Percentiles rank a stretch among this genome's conserved stretches.
phyloP scores from a whole-genome alignment of 2,797 vertebrate genomes.

The Myotis daubentonii region DNA sequence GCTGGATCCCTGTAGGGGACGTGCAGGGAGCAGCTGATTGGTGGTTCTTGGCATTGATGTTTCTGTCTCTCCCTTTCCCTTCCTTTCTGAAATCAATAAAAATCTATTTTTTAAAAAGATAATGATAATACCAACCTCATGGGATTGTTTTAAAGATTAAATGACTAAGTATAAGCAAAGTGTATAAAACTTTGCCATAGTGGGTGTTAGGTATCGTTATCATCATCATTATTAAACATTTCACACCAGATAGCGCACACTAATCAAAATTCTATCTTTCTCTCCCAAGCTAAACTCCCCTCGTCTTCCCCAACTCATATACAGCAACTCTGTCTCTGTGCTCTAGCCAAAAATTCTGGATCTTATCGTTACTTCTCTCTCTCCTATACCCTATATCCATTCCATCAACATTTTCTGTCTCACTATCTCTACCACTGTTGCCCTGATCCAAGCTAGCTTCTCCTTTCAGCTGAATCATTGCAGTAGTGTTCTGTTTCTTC shows the following conservation, averaged over 20 bases:
- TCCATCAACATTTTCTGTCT: neutral
- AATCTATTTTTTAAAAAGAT: too few relatives aligned
- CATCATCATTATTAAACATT: constrained; percentile 1
- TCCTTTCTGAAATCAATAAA: too few relatives aligned
- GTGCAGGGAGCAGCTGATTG: too few relatives aligned
- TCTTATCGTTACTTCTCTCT: neutral
- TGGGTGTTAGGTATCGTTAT: neutral
- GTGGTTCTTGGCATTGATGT: too few relatives aligned
- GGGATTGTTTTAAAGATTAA: constrained; percentile 19
- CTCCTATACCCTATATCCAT: neutral
- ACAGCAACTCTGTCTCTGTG: neutral
- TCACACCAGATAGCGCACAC: neutral
- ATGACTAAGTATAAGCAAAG: constrained; percentile 36
- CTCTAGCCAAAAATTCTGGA: neutral
- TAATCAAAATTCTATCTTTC: neutral
- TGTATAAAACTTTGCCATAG: neutral
- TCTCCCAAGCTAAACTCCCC: neutral
- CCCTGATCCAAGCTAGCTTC: neutral
- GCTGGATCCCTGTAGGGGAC: too few relatives aligned
- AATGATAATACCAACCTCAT: neutral
- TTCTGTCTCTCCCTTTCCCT: too few relatives aligned
- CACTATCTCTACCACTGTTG: neutral
- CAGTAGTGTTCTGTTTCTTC: neutral
- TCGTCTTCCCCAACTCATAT: neutral
- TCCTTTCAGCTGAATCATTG: neutral